Evolutionary conservation across 2,888 invertebrate genomes (phyloP), one percentile per base, ranked within the genome.

Genomic region (Ypsolopha scabrella): DNA sequence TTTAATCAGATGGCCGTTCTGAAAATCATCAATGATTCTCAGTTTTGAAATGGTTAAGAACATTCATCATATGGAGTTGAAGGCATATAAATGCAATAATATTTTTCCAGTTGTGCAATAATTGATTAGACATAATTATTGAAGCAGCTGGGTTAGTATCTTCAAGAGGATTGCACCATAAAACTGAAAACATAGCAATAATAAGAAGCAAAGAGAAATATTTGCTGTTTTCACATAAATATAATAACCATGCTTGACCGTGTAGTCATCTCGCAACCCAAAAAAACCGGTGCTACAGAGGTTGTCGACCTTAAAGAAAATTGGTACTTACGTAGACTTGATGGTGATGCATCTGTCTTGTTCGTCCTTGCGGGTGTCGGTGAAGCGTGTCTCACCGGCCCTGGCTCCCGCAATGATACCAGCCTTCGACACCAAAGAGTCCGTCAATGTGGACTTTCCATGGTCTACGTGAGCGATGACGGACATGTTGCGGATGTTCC

Each of bases 381-480:
- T 99, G 87, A 99, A 99, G 60, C 99, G 91, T 11, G 98, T 98
- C 85, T 99, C 99, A 67, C 99, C 99, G 69, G 99, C 99, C 74
- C 98, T 97, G 56, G 98, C 94, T 61, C 95, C 95, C 69, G 99
- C 99, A 78, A 99, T 99, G 81, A 99, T 99, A 88, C 99, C 99
- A 73, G 99, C 99, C 88, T 99, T 99, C 55, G 99, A 98, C 61
- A 99, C 99, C 73, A 99, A 90, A 59, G 99, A 99, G 89, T 99
- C 99, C 54, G 99, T 99, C 77, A 99, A 87, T 54, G 99, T 99
- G 62, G 99, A 99, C 89, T 99, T 99, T 77, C 99, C 99, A 87
- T 99, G 99, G 90, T 99, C 99, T 64, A 99, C 99, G 88, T 99
- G 99, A 70, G 99, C 99, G 81, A 99, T 99, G 88, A 99, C 99